Evolutionary conservation across 2,113 vertebrate species (phyloP).

Genomic region (Barbus barbus): DNA sequence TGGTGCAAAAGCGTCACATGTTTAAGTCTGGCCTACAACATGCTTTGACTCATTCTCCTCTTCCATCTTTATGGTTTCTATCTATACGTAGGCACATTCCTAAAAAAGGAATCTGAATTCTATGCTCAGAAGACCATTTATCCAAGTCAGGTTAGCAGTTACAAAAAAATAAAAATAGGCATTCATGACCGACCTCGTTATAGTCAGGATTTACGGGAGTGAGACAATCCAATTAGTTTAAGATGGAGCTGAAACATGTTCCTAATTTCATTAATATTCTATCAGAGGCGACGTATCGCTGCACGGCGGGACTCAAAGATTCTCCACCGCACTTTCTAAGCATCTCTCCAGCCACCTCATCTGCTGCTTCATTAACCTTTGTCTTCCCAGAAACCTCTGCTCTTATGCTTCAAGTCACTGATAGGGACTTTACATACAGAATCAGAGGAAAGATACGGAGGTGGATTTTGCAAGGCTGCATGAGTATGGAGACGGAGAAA

Average conservation of each 20-base stretch:
- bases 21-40: not conserved
- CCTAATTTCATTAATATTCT: constrained; percentile 70
- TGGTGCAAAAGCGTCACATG: not conserved
- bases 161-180: not conserved
- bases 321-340: constrained; percentile 57
- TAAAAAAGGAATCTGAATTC: not conserved
- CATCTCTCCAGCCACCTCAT: constrained; percentile 53
- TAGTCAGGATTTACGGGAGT: not conserved
- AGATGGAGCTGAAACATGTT: constrained; percentile 57
- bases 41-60: not conserved
- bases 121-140: constrained; percentile 1
- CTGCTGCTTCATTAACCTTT: constrained; percentile 72
- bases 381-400: constrained; percentile 68
- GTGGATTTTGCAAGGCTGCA: not conserved
- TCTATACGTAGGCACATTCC: not conserved
- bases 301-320: constrained; percentile 55
- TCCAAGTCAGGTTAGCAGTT: not conserved
- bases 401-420: constrained; percentile 54
- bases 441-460: constrained; percentile 2
- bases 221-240: constrained; percentile 49
- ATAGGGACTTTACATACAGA: constrained; percentile 40
- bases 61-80: not conserved
- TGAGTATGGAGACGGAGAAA: not conserved
- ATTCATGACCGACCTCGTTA: constrained; percentile 28
- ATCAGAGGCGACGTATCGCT: constrained; percentile 52